These are phyloP conservation scores for Ectemnius lituratus DNA, from an alignment of 2,888 invertebrate genomes.

Conservation along the genomic window DNA sequence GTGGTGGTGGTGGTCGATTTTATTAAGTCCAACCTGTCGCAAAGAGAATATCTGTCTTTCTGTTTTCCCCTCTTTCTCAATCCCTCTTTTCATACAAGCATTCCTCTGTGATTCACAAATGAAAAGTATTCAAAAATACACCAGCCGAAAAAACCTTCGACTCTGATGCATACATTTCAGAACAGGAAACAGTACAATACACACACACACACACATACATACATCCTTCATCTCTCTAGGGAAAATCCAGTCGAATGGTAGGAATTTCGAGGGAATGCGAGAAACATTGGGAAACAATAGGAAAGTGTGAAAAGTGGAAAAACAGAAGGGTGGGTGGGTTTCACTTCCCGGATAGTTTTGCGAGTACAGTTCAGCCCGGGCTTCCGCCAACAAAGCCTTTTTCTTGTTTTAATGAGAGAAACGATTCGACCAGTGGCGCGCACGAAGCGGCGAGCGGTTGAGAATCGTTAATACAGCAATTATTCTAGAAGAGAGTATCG, in stretches of 20 bases:
- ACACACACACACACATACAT: background rate
- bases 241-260: too few species aligned
- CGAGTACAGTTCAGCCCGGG: background rate
- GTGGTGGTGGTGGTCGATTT: slow-evolving; percentile 49
- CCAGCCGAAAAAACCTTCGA: too few species aligned
- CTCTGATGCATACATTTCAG: background rate
- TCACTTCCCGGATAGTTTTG: background rate
- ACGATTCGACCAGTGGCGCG: too few species aligned
- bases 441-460: too few species aligned
- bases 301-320: background rate
- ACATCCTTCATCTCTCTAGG: background rate
- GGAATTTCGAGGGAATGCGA: background rate
- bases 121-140: too few species aligned
- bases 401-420: too few species aligned
- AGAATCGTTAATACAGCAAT: too few species aligned
- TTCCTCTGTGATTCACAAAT: background rate
- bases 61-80: background rate
- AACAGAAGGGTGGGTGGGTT: background rate
- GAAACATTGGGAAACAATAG: background rate
- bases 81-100: background rate
- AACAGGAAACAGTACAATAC: background rate
- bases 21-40: slow-evolving; percentile 50
- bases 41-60: slow-evolving; percentile 38
- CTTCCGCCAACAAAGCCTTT: background rate
- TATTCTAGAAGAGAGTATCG: too few species aligned